Evolutionary conservation across 2,888 invertebrate species (phyloP).

Genomic region (Hydrotaea cyrtoneurina): DNA sequence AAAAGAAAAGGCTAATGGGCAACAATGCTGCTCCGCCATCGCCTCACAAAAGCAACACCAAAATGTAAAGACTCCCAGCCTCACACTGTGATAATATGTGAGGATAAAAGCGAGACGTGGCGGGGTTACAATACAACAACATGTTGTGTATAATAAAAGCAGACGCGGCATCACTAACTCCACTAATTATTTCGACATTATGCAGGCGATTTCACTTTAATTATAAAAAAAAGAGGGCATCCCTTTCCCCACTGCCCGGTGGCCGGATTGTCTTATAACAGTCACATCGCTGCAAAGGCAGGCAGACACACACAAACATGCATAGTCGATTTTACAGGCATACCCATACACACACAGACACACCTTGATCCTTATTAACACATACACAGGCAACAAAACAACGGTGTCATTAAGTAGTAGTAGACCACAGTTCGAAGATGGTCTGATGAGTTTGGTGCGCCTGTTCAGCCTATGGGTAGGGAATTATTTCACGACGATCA

Average conservation of each 20-base stretch:
- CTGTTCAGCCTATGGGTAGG: not conserved
- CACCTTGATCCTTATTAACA: conserved; percentile 5
- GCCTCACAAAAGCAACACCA: not conserved
- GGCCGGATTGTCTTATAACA: not conserved
- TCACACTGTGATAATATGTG: conserved; percentile 12
- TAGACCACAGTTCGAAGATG: not conserved
- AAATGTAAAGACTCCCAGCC: not conserved
- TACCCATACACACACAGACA: not conserved
- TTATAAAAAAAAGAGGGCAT: conserved; percentile 60
- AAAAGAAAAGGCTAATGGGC: conserved; percentile 29
- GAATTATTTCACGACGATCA: too few relatives aligned
- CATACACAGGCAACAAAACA: not conserved
- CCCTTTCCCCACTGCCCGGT: not conserved
- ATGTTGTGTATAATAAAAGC: conserved; percentile 31
- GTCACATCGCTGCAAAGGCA: not conserved
- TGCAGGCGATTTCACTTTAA: conserved; percentile 70
- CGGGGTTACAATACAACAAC: conserved; percentile 24
- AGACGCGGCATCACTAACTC: conserved; percentile 55
- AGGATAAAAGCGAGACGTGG: not conserved
- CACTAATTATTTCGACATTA: conserved; percentile 70
- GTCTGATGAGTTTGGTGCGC: not conserved
- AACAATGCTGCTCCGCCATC: conserved; percentile 1
- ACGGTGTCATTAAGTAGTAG: not conserved
- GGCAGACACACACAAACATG: not conserved
- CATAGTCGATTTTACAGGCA: not conserved